Percentiles rank a stretch among this genome's conserved stretches.
phyloP scores from a whole-genome alignment of 2,888 invertebrate genomes.

The Seladonia tumulorum region DNA sequence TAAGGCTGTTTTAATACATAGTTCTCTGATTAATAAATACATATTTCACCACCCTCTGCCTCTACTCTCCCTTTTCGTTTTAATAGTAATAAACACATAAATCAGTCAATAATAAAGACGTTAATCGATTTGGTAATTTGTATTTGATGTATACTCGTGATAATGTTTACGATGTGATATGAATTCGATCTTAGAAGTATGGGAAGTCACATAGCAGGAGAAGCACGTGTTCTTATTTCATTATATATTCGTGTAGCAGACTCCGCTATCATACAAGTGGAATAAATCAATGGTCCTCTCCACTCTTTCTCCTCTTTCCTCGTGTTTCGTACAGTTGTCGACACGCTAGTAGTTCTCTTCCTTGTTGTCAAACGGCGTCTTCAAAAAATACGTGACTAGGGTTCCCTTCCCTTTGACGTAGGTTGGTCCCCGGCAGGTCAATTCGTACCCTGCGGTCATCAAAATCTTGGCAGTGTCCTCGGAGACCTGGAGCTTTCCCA shows the following conservation, averaged over 20 bases:
- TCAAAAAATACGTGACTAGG: constrained; percentile 95
- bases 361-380: constrained; percentile 91
- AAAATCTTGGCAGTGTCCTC: constrained; percentile 93
- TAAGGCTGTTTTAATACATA: neutral
- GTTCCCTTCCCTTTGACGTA: constrained; percentile 98
- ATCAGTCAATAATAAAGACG: neutral
- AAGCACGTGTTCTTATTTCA: neutral
- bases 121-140: neutral
- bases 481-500: constrained; percentile 94
- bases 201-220: neutral
- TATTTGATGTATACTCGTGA: neutral
- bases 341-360: constrained; percentile 72
- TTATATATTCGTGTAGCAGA: neutral
- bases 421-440: constrained; percentile 96
- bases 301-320: neutral
- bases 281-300: neutral
- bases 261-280: neutral
- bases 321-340: neutral
- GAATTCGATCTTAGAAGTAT: neutral
- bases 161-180: neutral
- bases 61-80: neutral
- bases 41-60: neutral
- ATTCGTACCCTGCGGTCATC: constrained; percentile 93
- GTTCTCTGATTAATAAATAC: neutral
- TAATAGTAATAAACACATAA: neutral